Evolutionary conservation across 1,140 invertebrate species (phyloP).

Genomic region (Choristoneura fumiferana): DNA sequence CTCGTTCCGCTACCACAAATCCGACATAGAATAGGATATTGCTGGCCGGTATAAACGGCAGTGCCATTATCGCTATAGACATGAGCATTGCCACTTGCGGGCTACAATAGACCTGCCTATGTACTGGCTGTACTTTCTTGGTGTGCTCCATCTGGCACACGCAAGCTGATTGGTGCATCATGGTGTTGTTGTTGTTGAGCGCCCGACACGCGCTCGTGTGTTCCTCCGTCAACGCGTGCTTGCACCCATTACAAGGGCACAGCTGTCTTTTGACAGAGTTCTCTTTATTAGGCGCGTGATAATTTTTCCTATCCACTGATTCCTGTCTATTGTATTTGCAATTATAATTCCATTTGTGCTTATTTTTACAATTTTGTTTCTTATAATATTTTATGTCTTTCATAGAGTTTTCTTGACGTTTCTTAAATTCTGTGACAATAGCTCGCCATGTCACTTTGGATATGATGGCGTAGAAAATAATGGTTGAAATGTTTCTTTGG

Average conservation of each 20-base stretch:
- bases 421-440: constrained; percentile 53
- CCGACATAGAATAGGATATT: constrained; percentile 98
- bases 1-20: constrained; percentile 97
- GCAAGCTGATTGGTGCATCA: constrained; percentile 70
- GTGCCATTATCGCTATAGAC: constrained; percentile 87
- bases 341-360: constrained; percentile 66
- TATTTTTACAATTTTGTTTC: constrained; percentile 58
- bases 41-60: constrained; percentile 96
- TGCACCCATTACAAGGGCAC: constrained; percentile 77
- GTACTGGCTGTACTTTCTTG: constrained; percentile 47
- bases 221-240: constrained; percentile 76
- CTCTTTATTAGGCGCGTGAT: constrained; percentile 58
- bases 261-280: constrained; percentile 58
- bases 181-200: constrained; percentile 80
- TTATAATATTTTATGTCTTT: constrained; percentile 59
- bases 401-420: constrained; percentile 47
- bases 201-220: constrained; percentile 77
- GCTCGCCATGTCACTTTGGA: constrained; percentile 72
- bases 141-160: constrained; percentile 54
- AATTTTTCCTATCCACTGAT: constrained; percentile 58
- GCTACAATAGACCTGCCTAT: constrained; percentile 55
- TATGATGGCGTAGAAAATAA: constrained; percentile 84
- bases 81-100: constrained; percentile 79
- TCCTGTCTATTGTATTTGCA: constrained; percentile 61
- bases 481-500: constrained; percentile 84